phyloP scores from a whole-genome alignment of 2,113 vertebrate species.

The Hypanus sabinus region DNA sequence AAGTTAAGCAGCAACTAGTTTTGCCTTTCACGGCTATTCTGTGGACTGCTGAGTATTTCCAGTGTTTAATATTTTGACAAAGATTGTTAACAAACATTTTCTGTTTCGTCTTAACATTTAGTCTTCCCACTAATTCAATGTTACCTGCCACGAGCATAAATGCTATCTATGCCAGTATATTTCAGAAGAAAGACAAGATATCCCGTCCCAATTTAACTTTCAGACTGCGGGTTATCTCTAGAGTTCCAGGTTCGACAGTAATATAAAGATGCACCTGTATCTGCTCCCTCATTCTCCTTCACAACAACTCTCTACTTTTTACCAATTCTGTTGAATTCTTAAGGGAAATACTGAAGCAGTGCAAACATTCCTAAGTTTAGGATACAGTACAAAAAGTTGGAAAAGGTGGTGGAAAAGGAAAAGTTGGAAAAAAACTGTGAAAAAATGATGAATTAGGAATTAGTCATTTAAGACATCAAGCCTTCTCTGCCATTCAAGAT shows the following conservation, averaged over 20 bases:
- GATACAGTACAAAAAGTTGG: neutral
- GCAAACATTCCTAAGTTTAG: neutral
- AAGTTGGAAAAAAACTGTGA: too few relatives aligned
- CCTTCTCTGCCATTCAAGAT: too few relatives aligned
- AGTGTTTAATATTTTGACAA: neutral
- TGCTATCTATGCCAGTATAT: neutral
- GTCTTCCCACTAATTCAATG: neutral
- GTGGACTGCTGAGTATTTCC: too few relatives aligned
- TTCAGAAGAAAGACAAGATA: neutral
- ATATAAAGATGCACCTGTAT: neutral
- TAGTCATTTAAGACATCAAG: too few relatives aligned
- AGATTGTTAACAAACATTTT: neutral
- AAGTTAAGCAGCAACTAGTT: too few relatives aligned
- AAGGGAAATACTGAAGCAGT: neutral
- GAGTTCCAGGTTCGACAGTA: neutral
- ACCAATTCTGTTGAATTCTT: neutral
- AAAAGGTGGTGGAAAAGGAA: neutral
- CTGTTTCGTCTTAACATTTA: neutral
- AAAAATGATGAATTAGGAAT: too few relatives aligned
- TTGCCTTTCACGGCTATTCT: too few relatives aligned
- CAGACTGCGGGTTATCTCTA: neutral
- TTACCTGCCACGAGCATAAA: neutral
- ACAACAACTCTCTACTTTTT: neutral
- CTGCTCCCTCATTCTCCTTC: too few relatives aligned
- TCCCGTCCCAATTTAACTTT: neutral